Percentiles rank a stretch among this genome's conserved stretches.
Conservation (phyloP, 2,113 vertebrate genomes). For the Illadopsis cleaveri region DNA sequence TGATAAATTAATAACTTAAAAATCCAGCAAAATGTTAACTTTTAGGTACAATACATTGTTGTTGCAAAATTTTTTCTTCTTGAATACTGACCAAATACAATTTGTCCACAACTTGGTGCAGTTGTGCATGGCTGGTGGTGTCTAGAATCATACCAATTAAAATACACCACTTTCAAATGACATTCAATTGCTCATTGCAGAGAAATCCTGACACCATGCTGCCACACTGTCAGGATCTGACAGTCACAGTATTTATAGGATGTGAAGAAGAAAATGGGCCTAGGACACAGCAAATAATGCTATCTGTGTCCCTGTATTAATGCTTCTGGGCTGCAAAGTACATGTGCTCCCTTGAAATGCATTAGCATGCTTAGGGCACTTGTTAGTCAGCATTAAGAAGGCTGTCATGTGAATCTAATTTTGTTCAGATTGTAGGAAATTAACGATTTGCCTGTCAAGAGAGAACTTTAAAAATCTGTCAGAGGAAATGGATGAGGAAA, state of each 20-base stretch:
- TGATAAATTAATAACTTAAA: neutral
- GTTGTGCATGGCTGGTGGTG: neutral
- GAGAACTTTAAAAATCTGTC: slow-evolving; percentile 14
- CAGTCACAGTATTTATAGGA: neutral
- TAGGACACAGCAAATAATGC: neutral
- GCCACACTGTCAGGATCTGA: neutral
- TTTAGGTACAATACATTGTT: neutral
- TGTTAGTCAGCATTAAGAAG: slow-evolving; percentile 48
- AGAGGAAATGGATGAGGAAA: slow-evolving; percentile 45
- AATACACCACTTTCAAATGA: neutral
- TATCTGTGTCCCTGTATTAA: neutral
- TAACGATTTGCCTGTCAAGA: slow-evolving; percentile 32
- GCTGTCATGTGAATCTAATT: slow-evolving; percentile 53
- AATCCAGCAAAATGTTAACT: neutral
- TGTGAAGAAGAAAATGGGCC: slow-evolving; percentile 18
- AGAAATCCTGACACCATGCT: neutral
- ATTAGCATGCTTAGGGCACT: slow-evolving; percentile 21
- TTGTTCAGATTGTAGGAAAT: slow-evolving; percentile 41
- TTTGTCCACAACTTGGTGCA: neutral
- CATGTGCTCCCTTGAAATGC: neutral
- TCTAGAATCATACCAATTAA: neutral
- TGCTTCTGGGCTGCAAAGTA: slow-evolving; percentile 20
- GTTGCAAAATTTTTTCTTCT: neutral
- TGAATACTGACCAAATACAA: neutral
- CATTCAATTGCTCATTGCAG: neutral